Conservation (phyloP, 92 coral and sea anemone genomes). For the Scolanthus callimorphus region DNA sequence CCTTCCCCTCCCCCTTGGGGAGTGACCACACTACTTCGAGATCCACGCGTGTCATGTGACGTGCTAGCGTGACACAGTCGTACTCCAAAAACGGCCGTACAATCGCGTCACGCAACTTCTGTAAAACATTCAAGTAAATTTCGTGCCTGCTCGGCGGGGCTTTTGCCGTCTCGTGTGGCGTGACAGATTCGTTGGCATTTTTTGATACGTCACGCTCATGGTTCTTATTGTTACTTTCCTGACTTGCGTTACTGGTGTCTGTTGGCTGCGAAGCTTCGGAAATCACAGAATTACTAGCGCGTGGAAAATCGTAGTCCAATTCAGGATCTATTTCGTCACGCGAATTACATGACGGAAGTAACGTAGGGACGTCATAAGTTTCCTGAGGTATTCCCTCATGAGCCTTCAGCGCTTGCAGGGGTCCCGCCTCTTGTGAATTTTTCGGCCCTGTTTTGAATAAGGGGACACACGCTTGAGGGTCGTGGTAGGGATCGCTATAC, state of each 20-base stretch:
- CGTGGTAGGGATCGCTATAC: conserved; percentile 6
- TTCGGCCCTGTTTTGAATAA: conserved; percentile 22
- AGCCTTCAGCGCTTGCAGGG: conserved; percentile 1
- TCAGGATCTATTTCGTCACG: neutral
- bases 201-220: neutral
- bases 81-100: conserved; percentile 58
- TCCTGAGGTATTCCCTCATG: conserved; percentile 16
- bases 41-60: conserved; percentile 88
- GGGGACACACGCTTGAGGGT: conserved; percentile 11
- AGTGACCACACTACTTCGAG: conserved; percentile 63
- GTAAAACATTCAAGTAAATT: conserved; percentile 72
- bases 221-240: neutral
- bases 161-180: neutral
- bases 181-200: neutral
- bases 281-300: conserved; percentile 5
- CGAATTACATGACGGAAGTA: conserved; percentile 26
- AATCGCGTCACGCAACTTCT: conserved; percentile 63
- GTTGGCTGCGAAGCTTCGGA: neutral
- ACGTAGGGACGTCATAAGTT: conserved; percentile 48
- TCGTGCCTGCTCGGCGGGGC: conserved; percentile 44
- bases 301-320: conserved; percentile 45
- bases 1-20: conserved; percentile 16
- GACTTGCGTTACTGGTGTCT: conserved; percentile 4
- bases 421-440: conserved; percentile 1
- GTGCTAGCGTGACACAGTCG: conserved; percentile 80